Base-by-base conservation (phyloP, 2,797 vertebrate genomes). In the Diceros bicornis region DNA sequence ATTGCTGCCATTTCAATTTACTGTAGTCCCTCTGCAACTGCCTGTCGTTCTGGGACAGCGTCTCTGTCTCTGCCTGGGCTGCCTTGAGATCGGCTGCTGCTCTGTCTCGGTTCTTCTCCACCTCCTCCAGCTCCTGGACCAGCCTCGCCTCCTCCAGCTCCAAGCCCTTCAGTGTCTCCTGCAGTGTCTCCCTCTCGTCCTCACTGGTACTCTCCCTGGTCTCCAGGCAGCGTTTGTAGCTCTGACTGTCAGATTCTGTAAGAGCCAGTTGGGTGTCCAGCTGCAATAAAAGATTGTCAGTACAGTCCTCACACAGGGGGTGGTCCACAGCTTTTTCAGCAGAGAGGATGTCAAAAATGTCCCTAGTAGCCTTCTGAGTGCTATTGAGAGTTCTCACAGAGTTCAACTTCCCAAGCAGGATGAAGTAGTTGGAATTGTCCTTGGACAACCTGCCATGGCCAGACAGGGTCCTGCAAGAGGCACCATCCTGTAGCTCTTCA, bases 281-380 rank as follows among this genome's bases (percentile, higher is more conserved):
- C 66, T 99, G 99, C 98, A 99, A 99, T n/a, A 99, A 98, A 82
- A 99, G 99, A 0, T 99, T 99, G 98, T 99, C 99, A 0, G 99
- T 99, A 79, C 99, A 99, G 32, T 99, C 99, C 98, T 99, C 99
- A 47, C 99, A 99, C 93, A 99, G 98, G 0, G 99, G 99, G 86
- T 99, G 99, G 97, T 99, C 99, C 82, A 99, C 99, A 0, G 99
- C 99, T 0, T 99, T 99, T 98, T 99, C 99, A 23, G 99, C 99
- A 0, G 99, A 99, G 98, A 99, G 99, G 83, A 99, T 99, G 98
- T 99, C 99, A 79, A 99, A 99, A 94, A 99, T 98, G 96, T 99
- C 99, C 0, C 99, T 99, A 0, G 98, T 99, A 78, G 99, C 99
- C 99, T 99, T 99, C 62, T 99, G 99, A 93, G 99, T 99, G 21